phyloP scores from a whole-genome alignment of 1,140 invertebrate species.

The Solen grandis region DNA sequence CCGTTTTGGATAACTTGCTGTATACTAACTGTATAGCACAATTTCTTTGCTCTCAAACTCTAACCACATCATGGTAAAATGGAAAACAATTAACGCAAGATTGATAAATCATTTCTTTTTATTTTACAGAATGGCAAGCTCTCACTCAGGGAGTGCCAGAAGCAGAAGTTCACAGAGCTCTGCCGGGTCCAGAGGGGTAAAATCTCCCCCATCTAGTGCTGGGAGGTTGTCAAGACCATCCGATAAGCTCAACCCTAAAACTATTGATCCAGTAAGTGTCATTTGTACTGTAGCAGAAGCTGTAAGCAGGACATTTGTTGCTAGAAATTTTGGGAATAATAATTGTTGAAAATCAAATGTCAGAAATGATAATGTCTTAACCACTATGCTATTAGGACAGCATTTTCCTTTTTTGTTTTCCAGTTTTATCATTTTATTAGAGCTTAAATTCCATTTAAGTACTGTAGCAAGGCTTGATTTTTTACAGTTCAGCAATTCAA shows the following conservation, averaged over 20 bases:
- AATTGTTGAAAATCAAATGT: neutral
- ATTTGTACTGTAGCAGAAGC: neutral
- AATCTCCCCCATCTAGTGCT: neutral
- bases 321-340: neutral
- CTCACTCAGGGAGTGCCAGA: neutral
- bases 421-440: neutral
- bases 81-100: no score
- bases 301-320: neutral
- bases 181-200: neutral
- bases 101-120: no score
- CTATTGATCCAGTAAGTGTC: slow-evolving; percentile 77
- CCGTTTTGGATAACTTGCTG: no score
- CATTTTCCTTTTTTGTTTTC: neutral
- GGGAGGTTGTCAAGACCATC: slow-evolving; percentile 67
- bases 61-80: no score
- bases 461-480: slow-evolving; percentile 29
- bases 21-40: no score
- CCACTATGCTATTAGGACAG: neutral
- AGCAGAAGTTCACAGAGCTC: neutral
- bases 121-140: slow-evolving; percentile 14
- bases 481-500: slow-evolving; percentile 69
- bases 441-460: neutral
- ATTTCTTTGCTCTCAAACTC: no score
- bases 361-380: no score
- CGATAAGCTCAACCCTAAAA: slow-evolving; percentile 79